Percentiles rank a stretch among this genome's conserved stretches.
These are phyloP conservation scores for Caenorhabditis auriculariae DNA, from an alignment of 2,888 invertebrate genomes.

Conservation along the genomic window DNA sequence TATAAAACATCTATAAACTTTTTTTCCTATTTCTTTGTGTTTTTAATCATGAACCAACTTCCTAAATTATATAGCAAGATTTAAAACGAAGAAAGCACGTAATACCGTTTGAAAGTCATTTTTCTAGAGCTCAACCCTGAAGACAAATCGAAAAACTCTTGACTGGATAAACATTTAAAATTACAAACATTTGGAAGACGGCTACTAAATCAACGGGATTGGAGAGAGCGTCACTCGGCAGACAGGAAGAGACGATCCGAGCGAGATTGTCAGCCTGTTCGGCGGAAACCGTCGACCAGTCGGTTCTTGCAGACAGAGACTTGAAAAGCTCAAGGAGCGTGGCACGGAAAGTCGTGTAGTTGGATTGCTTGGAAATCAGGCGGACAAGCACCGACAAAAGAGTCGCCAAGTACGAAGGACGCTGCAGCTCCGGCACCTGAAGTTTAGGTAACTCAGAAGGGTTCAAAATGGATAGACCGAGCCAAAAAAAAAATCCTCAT, in stretches of 20 bases:
- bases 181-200: constrained; percentile 27
- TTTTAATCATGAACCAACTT: too few species aligned
- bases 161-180: too few species aligned
- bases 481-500: too few species aligned
- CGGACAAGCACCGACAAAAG: constrained; percentile 41
- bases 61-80: too few species aligned
- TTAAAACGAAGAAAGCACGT: too few species aligned
- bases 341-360: constrained; percentile 54
- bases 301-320: constrained; percentile 29
- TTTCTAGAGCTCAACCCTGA: too few species aligned
- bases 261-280: constrained; percentile 39
- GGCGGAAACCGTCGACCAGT: constrained; percentile 44
- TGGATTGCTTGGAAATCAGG: constrained; percentile 29
- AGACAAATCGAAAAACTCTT: too few species aligned
- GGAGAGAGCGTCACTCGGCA: constrained; percentile 32
- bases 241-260: constrained; percentile 12
- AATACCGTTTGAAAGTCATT: too few species aligned
- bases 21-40: too few species aligned
- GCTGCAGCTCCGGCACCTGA: constrained; percentile 47
- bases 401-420: constrained; percentile 46
- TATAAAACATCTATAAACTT: too few species aligned
- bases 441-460: constrained; percentile 12
- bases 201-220: constrained; percentile 29
- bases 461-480: too few species aligned
- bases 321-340: constrained; percentile 51